Percentiles rank a stretch among this genome's conserved stretches.
Conservation (phyloP, 1,140 invertebrate genomes). For the Luehdorfia chinensis region DNA sequence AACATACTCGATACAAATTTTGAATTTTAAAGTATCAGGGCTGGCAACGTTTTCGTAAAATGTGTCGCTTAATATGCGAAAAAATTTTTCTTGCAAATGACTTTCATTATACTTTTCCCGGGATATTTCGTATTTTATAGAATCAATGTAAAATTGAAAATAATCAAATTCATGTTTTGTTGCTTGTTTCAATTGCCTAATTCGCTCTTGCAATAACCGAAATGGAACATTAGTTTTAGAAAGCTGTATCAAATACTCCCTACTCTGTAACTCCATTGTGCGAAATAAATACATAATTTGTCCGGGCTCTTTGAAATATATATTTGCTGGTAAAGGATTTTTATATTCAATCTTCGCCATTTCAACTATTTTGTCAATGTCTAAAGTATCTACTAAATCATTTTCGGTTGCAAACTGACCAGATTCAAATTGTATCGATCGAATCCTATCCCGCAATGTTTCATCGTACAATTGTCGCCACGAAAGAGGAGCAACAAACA, state of each 20-base stretch:
- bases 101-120: slow-evolving; percentile 58
- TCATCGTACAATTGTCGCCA: slow-evolving; percentile 77
- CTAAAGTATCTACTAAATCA: slow-evolving; percentile 57
- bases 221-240: slow-evolving; percentile 79
- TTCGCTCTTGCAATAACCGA: slow-evolving; percentile 72
- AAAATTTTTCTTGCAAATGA: slow-evolving; percentile 58
- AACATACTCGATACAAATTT: slow-evolving; percentile 81
- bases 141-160: slow-evolving; percentile 66
- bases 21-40: slow-evolving; percentile 77
- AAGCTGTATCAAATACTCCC: slow-evolving; percentile 80
- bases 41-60: slow-evolving; percentile 76
- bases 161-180: slow-evolving; percentile 61
- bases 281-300: slow-evolving; percentile 79
- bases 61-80: slow-evolving; percentile 52
- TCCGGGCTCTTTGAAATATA: slow-evolving; percentile 79
- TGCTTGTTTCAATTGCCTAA: slow-evolving; percentile 58
- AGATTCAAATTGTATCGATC: slow-evolving; percentile 53
- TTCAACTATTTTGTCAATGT: slow-evolving; percentile 65
- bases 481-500: slow-evolving; percentile 79
- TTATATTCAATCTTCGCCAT: slow-evolving; percentile 59
- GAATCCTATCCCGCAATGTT: slow-evolving; percentile 40
- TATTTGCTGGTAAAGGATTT: slow-evolving; percentile 58
- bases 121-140: slow-evolving; percentile 50
- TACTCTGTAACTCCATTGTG: slow-evolving; percentile 81
- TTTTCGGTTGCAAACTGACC: slow-evolving; percentile 56